These are phyloP conservation scores for Sylvilagus floridanus DNA, from an alignment of 2,797 vertebrate genomes.

Conservation along the genomic window DNA sequence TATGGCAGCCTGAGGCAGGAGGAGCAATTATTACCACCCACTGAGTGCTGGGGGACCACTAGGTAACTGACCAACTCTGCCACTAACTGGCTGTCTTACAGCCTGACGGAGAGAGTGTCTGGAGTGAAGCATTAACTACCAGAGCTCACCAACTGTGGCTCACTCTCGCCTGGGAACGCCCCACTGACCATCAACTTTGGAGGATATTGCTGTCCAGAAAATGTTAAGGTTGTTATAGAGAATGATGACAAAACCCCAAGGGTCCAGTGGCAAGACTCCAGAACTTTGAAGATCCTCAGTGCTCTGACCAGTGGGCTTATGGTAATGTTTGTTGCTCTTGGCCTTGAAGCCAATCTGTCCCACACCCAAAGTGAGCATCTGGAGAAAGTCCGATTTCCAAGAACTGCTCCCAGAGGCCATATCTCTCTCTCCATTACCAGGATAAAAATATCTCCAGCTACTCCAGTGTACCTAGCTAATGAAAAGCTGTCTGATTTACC, in stretches of 20 bases:
- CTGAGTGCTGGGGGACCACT: not conserved
- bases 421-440: slow-evolving; percentile 80
- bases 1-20: not conserved
- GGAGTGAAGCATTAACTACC: not conserved
- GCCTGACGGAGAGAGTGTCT: not conserved
- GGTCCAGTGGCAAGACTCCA: slow-evolving; percentile 60
- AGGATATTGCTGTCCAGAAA: slow-evolving; percentile 48
- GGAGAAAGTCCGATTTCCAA: slow-evolving; percentile 79
- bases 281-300: slow-evolving; percentile 69
- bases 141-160: slow-evolving; percentile 5
- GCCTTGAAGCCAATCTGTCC: slow-evolving; percentile 73
- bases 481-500: slow-evolving; percentile 79
- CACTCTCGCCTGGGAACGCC: not conserved
- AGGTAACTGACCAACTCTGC: slow-evolving; percentile 19
- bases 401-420: slow-evolving; percentile 81
- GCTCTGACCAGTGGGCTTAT: slow-evolving; percentile 59
- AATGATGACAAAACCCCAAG: slow-evolving; percentile 67
- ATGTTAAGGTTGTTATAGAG: slow-evolving; percentile 45
- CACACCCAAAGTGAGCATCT: slow-evolving; percentile 77
- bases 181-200: slow-evolving; percentile 5
- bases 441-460: slow-evolving; percentile 78
- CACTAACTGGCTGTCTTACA: not conserved
- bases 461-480: slow-evolving; percentile 73
- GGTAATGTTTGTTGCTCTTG: slow-evolving; percentile 82
- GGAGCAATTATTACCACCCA: not conserved